A percentile compares a stretch with the other conserved stretches of the same genome.
phyloP scores from a whole-genome alignment of 2,797 vertebrate genomes.

The Falco novaeseelandiae region DNA sequence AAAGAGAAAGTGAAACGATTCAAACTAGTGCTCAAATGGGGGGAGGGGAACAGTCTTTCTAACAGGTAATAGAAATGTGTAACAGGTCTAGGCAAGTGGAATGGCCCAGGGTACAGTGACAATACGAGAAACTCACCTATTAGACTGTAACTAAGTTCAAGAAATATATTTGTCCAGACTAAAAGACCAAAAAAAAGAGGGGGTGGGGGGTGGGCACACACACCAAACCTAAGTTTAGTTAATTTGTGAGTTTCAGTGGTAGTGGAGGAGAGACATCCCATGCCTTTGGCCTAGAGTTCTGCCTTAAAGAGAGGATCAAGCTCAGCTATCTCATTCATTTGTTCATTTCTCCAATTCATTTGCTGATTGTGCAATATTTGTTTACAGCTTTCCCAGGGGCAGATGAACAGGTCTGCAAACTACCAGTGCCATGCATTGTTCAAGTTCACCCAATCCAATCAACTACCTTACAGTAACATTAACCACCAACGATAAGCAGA shows the following conservation, averaged over 20 bases:
- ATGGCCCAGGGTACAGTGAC: background rate
- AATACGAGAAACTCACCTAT: background rate
- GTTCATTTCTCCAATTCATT: background rate
- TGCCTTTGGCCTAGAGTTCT: background rate
- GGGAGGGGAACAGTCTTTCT: background rate
- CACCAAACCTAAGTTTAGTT: background rate
- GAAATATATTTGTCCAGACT: background rate
- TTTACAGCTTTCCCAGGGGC: background rate
- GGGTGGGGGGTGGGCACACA: too few relatives aligned
- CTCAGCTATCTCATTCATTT: background rate
- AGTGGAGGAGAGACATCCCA: background rate
- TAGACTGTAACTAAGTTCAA: background rate
- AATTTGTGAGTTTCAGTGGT: background rate
- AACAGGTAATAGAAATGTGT: background rate
- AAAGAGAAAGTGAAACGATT: background rate
- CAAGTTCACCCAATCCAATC: background rate
- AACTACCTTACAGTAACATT: background rate
- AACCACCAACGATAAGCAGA: conserved; percentile 3
- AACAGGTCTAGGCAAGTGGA: background rate
- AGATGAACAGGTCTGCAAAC: background rate
- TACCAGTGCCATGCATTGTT: background rate
- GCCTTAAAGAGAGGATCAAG: background rate
- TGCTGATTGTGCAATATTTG: background rate
- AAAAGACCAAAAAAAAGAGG: background rate
- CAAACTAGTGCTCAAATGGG: background rate